Conservation (phyloP, 2,797 vertebrate genomes). For the Microctenopoma stevenorrisi region DNA sequence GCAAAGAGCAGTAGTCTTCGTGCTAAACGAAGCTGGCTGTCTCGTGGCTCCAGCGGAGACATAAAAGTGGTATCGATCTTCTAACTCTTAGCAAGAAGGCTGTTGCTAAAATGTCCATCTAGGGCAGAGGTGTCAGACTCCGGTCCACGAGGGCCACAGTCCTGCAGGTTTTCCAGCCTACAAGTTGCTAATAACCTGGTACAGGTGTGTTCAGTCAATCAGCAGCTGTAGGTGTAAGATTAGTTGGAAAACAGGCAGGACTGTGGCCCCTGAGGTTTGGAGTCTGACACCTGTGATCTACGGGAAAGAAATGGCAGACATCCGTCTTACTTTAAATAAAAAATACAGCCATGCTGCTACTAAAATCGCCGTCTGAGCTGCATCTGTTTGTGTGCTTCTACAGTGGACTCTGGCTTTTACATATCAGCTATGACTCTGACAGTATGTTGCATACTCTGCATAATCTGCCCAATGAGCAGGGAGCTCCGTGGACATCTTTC, state of each 20-base stretch:
- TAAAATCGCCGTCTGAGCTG: neutral
- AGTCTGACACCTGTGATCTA: too few relatives aligned
- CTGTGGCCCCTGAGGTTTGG: too few relatives aligned
- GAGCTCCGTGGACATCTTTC: neutral
- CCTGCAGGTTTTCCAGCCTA: too few relatives aligned
- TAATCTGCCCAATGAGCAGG: neutral
- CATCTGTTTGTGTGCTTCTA: neutral
- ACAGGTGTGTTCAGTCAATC: too few relatives aligned
- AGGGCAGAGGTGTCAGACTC: too few relatives aligned
- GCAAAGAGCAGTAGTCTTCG: neutral
- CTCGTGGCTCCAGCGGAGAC: neutral
- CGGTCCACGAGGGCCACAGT: too few relatives aligned
- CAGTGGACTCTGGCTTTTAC: constrained; percentile 33
- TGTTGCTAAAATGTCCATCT: neutral
- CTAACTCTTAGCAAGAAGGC: too few relatives aligned
- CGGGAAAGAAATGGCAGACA: neutral
- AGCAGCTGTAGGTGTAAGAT: too few relatives aligned
- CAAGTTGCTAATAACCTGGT: too few relatives aligned
- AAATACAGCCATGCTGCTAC: neutral
- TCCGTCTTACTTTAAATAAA: neutral
- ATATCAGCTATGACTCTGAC: constrained; percentile 20
- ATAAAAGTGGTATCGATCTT: neutral
- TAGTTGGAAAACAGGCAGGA: too few relatives aligned
- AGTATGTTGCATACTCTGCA: constrained; percentile 15
- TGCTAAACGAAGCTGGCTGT: neutral